A percentile compares a stretch with the other conserved stretches of the same genome.
phyloP scores from a whole-genome alignment of 2,113 vertebrate genomes.

The Bungarus multicinctus region DNA sequence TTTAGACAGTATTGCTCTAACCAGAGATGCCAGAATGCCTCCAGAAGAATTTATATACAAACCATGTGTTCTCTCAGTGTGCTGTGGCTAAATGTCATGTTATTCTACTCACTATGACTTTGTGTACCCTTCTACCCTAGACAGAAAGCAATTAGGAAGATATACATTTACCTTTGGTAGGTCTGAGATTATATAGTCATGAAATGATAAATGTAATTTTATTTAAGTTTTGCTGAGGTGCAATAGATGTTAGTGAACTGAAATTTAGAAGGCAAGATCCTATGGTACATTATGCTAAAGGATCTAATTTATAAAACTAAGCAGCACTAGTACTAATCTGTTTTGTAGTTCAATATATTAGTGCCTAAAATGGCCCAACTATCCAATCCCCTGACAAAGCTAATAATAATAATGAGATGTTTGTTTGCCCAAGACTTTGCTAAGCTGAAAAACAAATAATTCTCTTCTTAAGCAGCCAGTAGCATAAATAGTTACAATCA shows the following conservation, averaged over 20 bases:
- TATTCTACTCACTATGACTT: neutral
- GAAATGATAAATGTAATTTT: neutral
- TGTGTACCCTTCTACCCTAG: neutral
- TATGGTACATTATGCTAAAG: neutral
- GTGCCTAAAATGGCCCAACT: neutral
- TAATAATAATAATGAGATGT: neutral
- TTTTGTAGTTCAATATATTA: neutral
- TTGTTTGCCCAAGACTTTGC: neutral
- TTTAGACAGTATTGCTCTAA: neutral
- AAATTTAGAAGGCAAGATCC: neutral
- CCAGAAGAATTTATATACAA: neutral
- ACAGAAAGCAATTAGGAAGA: neutral
- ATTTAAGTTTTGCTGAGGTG: neutral
- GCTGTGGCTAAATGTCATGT: neutral
- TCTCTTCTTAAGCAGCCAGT: neutral
- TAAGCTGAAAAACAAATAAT: neutral
- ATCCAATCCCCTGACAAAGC: neutral
- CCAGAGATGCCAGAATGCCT: neutral
- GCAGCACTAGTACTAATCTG: neutral
- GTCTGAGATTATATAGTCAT: neutral
- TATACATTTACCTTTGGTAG: neutral
- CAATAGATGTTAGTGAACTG: neutral
- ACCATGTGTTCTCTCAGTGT: neutral
- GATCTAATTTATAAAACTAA: neutral
- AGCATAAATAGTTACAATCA: neutral